phyloP scores from a whole-genome alignment of 2,888 invertebrate genomes.

The Calephelis perditalis region DNA sequence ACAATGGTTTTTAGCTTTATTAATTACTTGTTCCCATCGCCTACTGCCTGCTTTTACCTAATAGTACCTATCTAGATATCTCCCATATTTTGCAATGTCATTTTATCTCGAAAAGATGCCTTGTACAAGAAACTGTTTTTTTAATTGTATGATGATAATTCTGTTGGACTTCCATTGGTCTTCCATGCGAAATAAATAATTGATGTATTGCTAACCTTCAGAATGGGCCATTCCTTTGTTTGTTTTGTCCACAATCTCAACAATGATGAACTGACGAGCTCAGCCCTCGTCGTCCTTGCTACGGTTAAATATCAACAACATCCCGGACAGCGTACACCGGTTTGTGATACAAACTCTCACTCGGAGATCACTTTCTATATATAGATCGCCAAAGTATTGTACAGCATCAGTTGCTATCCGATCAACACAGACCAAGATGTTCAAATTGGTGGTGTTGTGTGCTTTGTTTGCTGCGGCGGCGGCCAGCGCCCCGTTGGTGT shows the following conservation, averaged over 20 bases:
- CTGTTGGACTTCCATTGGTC: no score
- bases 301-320: conserved; percentile 51
- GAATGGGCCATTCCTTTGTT: background rate
- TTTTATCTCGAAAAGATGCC: no score
- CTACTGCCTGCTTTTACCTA: no score
- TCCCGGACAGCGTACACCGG: conserved; percentile 57
- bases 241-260: conserved; percentile 30
- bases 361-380: conserved; percentile 53
- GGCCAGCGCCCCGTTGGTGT: conserved; percentile 37
- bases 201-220: no score
- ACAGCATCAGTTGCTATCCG: conserved; percentile 53
- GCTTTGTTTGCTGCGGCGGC: conserved; percentile 44
- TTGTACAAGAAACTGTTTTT: no score
- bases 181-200: no score
- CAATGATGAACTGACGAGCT: conserved; percentile 5
- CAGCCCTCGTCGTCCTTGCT: conserved; percentile 46
- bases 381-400: conserved; percentile 40
- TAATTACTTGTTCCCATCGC: no score
- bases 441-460: conserved; percentile 74
- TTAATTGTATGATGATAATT: no score
- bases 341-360: conserved; percentile 56
- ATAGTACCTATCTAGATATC: no score
- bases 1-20: no score
- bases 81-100: no score
- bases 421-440: conserved; percentile 66